Evolutionary conservation across 2,797 vertebrate genomes (phyloP).

Genomic region (Champsocephalus esox): DNA sequence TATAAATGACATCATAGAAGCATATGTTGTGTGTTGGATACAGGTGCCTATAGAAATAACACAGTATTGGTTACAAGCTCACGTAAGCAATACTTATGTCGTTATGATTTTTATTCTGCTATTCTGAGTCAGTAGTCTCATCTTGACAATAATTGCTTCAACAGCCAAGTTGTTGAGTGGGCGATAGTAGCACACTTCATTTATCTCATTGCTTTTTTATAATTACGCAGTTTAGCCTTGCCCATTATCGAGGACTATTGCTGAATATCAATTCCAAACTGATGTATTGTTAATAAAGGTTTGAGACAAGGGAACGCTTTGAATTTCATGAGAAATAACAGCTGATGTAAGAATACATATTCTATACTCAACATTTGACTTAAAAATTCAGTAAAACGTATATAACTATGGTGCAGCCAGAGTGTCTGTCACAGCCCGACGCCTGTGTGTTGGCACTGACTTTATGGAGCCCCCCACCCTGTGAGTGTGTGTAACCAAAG

Average conservation of each 20-base stretch:
- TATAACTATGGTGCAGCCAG: slow-evolving; percentile 6
- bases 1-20: slow-evolving; percentile 56
- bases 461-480: slow-evolving; percentile 30
- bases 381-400: neutral
- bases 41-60: slow-evolving; percentile 18
- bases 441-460: slow-evolving; percentile 37
- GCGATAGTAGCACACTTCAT: neutral
- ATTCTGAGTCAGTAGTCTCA: neutral
- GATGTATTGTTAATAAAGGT: neutral
- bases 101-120: neutral
- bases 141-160: neutral
- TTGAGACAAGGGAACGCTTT: neutral
- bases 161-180: neutral
- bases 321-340: neutral
- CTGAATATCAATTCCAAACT: neutral
- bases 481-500: slow-evolving; percentile 62
- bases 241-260: neutral
- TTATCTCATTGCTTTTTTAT: neutral
- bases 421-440: slow-evolving; percentile 28
- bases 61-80: neutral
- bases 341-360: neutral
- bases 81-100: neutral
- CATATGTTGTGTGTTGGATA: slow-evolving; percentile 24
- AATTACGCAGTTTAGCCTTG: neutral
- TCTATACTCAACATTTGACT: neutral